Percentiles rank a stretch among this genome's conserved stretches.
phyloP scores from a whole-genome alignment of 1,140 invertebrate genomes.

The Octopus bimaculoides region DNA sequence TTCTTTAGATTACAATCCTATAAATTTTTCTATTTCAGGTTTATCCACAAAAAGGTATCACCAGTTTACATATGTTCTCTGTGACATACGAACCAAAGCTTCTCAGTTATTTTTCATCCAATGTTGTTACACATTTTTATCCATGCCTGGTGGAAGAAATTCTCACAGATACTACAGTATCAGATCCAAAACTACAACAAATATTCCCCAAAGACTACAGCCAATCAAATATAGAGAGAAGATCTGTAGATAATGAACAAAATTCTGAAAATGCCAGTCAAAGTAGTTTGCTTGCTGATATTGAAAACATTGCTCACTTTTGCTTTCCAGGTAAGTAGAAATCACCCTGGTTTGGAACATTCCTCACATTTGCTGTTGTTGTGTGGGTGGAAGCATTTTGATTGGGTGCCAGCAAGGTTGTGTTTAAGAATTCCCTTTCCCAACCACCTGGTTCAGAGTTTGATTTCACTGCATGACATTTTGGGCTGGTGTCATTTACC shows the following conservation, averaged over 20 bases:
- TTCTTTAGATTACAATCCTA: too few species aligned
- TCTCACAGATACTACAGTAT: not conserved
- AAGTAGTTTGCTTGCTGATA: constrained; percentile 24
- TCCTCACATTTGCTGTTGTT: not conserved
- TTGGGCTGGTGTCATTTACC: too few species aligned
- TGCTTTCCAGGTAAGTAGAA: constrained; percentile 44
- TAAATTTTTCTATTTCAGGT: too few species aligned
- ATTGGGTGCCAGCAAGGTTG: too few species aligned
- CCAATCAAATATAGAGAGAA: too few species aligned
- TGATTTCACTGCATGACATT: too few species aligned
- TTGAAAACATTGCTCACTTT: constrained; percentile 40
- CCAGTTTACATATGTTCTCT: not conserved
- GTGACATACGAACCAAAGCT: not conserved
- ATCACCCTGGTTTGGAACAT: not conserved
- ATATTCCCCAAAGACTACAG: not conserved
- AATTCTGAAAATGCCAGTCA: too few species aligned
- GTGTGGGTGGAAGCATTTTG: too few species aligned
- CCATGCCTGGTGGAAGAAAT: not conserved
- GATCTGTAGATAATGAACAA: too few species aligned
- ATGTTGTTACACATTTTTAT: not conserved
- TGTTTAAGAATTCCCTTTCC: too few species aligned
- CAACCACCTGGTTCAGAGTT: too few species aligned
- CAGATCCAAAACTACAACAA: not conserved
- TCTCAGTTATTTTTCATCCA: not conserved
- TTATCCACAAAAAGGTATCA: too few species aligned